Conservation (phyloP, 64 coral and sea anemone species). For the Cladopsammia gracilis region DNA sequence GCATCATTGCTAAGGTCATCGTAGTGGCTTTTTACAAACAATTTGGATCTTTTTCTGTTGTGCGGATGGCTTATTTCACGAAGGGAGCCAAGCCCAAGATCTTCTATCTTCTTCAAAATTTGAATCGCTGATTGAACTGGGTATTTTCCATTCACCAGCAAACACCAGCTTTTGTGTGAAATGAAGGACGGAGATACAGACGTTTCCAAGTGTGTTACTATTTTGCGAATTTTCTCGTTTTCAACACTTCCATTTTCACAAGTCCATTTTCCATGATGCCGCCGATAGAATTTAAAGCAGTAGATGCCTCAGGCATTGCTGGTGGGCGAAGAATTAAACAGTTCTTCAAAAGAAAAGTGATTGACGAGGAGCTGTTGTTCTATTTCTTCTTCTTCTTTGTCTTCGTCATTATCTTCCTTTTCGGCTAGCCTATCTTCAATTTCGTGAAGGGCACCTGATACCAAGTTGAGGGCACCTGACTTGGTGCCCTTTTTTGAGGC, state of each 20-base stretch:
- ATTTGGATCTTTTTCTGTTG: neutral
- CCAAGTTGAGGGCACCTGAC: conserved; percentile 11
- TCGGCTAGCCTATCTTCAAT: neutral
- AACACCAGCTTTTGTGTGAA: conserved; percentile 6
- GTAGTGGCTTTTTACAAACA: neutral
- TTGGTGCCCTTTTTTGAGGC: neutral
- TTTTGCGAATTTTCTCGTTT: neutral
- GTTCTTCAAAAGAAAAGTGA: no score
- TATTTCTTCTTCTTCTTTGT: no score
- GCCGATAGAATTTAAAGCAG: no score
- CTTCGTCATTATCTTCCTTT: neutral
- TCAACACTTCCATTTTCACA: no score
- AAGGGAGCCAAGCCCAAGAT: neutral
- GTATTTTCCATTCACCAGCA: conserved; percentile 2
- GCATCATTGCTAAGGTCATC: neutral
- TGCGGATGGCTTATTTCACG: conserved; percentile 3
- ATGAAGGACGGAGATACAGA: conserved; percentile 15
- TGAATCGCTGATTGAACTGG: neutral
- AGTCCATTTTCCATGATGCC: no score
- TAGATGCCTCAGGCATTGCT: no score
- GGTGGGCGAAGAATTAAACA: no score
- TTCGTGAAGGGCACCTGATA: neutral
- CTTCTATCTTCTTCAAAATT: conserved; percentile 31
- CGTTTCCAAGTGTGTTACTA: neutral
- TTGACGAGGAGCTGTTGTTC: no score